Evolutionary conservation across 2,888 invertebrate genomes (phyloP).

Genomic region (Drosophila longiperda): DNA sequence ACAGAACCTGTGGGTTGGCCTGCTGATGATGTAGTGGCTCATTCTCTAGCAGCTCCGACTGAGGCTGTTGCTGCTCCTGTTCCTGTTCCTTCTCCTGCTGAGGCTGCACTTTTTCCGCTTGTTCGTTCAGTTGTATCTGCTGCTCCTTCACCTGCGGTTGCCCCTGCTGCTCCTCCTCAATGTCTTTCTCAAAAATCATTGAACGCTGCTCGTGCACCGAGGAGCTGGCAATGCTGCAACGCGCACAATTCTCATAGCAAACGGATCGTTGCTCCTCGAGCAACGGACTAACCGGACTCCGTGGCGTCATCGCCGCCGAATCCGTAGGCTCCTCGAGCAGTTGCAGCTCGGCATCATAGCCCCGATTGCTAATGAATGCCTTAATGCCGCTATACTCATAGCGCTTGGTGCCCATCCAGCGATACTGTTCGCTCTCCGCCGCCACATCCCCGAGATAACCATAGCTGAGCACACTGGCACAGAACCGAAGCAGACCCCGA

Average conservation of each 20-base stretch:
- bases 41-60: neutral
- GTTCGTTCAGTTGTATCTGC: too few species aligned
- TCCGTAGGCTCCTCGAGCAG: slow-evolving; percentile 74
- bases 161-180: slow-evolving; percentile 1
- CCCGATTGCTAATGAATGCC: slow-evolving; percentile 87
- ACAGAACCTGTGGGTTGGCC: slow-evolving; percentile 17
- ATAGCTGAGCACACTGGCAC: slow-evolving; percentile 92
- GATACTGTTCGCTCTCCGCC: slow-evolving; percentile 90
- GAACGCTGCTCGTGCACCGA: slow-evolving; percentile 63
- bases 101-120: too few species aligned
- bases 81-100: neutral
- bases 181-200: slow-evolving; percentile 19
- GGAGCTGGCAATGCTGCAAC: slow-evolving; percentile 71
- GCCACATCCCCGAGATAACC: slow-evolving; percentile 94
- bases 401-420: slow-evolving; percentile 94
- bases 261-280: slow-evolving; percentile 50
- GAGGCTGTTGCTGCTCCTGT: slow-evolving; percentile 1
- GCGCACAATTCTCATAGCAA: slow-evolving; percentile 76
- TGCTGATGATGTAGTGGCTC: neutral
- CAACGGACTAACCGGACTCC: slow-evolving; percentile 40
- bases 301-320: slow-evolving; percentile 72
- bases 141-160: neutral
- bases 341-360: slow-evolving; percentile 88
- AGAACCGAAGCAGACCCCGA: slow-evolving; percentile 88
- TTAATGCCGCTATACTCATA: slow-evolving; percentile 92